Conservation (phyloP, 2,113 vertebrate species). For the Glaucidium brasilianum region DNA sequence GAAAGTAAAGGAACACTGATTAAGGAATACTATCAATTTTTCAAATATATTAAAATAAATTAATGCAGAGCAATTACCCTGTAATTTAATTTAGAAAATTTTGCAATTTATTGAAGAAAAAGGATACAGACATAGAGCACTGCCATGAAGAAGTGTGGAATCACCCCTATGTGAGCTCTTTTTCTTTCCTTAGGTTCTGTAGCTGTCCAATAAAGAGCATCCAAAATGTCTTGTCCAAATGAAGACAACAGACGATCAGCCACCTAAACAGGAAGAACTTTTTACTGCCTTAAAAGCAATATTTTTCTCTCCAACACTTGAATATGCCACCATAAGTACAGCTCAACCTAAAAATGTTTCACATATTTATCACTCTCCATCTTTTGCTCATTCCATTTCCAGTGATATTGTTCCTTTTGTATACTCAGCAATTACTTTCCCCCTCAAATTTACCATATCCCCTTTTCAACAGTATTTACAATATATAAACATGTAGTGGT, state of each 20-base stretch:
- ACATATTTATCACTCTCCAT: not conserved
- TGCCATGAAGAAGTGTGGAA: slow-evolving; percentile 96
- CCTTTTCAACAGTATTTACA: not conserved
- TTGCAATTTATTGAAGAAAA: not conserved
- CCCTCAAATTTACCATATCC: not conserved
- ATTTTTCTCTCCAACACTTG: not conserved
- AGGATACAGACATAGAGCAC: slow-evolving; percentile 99
- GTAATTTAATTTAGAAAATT: not conserved
- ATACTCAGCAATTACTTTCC: not conserved
- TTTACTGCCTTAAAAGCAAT: not conserved
- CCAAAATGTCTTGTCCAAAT: slow-evolving; percentile 97
- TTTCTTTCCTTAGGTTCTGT: slow-evolving; percentile 96
- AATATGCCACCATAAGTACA: not conserved
- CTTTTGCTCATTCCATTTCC: not conserved
- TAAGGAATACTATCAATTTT: not conserved
- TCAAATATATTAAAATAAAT: not conserved
- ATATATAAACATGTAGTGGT: not conserved
- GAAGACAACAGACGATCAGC: slow-evolving; percentile 98
- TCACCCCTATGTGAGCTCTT: slow-evolving; percentile 92
- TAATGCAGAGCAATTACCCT: not conserved
- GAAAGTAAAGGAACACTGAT: not conserved
- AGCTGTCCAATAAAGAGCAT: slow-evolving; percentile 98
- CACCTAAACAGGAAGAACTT: slow-evolving; percentile 76
- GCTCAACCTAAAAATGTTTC: not conserved
- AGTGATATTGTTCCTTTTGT: not conserved